These are phyloP conservation scores for Pseudomyrmex flavicornis DNA, from an alignment of 1,140 invertebrate genomes.

Conservation along the genomic window DNA sequence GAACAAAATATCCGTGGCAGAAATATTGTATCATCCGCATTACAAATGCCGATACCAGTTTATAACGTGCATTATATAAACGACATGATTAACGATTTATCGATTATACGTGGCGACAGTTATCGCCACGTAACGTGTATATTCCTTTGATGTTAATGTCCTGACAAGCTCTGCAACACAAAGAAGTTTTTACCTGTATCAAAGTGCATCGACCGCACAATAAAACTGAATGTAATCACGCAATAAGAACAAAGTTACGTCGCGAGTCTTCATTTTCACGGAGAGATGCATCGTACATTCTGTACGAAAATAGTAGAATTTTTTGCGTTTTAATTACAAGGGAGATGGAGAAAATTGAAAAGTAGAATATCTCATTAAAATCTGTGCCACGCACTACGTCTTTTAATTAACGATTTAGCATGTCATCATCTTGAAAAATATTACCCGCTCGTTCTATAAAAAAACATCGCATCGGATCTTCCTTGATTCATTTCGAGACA, in stretches of 20 bases:
- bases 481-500: background rate
- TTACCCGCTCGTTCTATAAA: background rate
- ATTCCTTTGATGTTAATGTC: slow-evolving; percentile 31
- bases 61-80: slow-evolving; percentile 16
- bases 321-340: background rate
- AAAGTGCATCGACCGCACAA: slow-evolving; percentile 28
- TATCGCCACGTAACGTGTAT: slow-evolving; percentile 33
- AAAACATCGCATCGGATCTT: background rate
- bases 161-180: slow-evolving; percentile 1
- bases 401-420: background rate
- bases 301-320: background rate
- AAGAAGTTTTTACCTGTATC: slow-evolving; percentile 31
- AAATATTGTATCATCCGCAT: slow-evolving; percentile 14
- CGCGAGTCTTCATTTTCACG: slow-evolving; percentile 13
- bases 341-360: background rate
- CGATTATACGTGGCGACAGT: slow-evolving; percentile 31
- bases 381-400: background rate
- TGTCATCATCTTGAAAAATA: background rate
- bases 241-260: slow-evolving; percentile 28
- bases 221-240: slow-evolving; percentile 23
- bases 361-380: background rate
- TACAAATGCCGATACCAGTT: slow-evolving; percentile 19
- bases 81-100: slow-evolving; percentile 52
- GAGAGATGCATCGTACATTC: background rate
- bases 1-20: slow-evolving; percentile 19